Percentiles rank a stretch among this genome's conserved stretches.
Evolutionary conservation across 2,797 vertebrate species (phyloP).

Genomic region (Sternarchorhynchus goeldii): DNA sequence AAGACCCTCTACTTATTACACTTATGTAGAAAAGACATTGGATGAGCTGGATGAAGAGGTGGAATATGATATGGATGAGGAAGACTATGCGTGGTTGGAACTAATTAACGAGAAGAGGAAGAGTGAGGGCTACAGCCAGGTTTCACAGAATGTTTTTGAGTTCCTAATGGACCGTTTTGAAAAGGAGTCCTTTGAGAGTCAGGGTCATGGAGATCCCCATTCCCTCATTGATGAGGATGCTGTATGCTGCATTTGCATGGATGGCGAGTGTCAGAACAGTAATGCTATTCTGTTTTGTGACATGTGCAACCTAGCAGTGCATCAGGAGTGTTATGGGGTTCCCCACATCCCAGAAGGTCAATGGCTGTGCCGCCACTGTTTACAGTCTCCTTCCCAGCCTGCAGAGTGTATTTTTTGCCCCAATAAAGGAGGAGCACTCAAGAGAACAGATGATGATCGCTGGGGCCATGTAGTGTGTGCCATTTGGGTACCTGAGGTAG

Average conservation of each 20-base stretch:
- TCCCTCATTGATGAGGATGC: conserved; percentile 94
- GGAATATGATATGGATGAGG: conserved; percentile 98
- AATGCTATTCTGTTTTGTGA: conserved; percentile 98
- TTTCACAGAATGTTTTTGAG: conserved; percentile 94
- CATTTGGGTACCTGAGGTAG: conserved; percentile 97
- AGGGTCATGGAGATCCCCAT: conserved; percentile 86
- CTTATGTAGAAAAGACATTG: conserved; percentile 86
- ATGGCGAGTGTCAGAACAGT: conserved; percentile 96
- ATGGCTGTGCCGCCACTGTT: conserved; percentile 95
- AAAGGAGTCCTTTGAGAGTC: conserved; percentile 91
- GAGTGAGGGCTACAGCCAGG: conserved; percentile 87
- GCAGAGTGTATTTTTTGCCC: conserved; percentile 95
- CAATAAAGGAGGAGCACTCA: conserved; percentile 94
- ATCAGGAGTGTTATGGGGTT: conserved; percentile 98
- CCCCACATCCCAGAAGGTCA: conserved; percentile 97
- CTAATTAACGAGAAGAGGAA: conserved; percentile 91
- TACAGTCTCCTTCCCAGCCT: conserved; percentile 85
- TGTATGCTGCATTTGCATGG: conserved; percentile 98
- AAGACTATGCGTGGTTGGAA: conserved; percentile 96
- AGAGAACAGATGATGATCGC: conserved; percentile 95
- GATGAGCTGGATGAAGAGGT: conserved; percentile 96
- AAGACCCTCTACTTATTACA: conserved; percentile 85
- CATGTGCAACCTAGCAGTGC: conserved; percentile 94
- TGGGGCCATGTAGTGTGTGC: conserved; percentile 98
- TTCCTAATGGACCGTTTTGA: conserved; percentile 98